Percentiles rank a stretch among this genome's conserved stretches.
phyloP scores from a whole-genome alignment of 2,797 vertebrate species.

The Chrysocyon brachyurus region DNA sequence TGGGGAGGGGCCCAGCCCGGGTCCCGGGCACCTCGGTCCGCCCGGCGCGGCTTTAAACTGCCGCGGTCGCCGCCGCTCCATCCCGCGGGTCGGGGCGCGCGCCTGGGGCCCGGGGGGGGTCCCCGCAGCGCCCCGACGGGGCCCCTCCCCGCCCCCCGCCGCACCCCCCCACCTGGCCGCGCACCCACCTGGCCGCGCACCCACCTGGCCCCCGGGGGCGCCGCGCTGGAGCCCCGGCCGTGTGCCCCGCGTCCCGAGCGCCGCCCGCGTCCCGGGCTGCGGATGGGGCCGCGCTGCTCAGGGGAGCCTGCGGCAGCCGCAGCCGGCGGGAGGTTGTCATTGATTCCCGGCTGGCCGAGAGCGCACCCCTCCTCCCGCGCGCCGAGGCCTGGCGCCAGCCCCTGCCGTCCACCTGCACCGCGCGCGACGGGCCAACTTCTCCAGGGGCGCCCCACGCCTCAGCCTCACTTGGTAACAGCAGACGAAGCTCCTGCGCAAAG shows the following conservation, averaged over 20 bases:
- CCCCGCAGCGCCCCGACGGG: not conserved
- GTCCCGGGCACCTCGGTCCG: not conserved
- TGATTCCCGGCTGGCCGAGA: slow-evolving; percentile 21
- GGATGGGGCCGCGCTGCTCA: slow-evolving; percentile 80
- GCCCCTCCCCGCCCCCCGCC: rapidly evolving
- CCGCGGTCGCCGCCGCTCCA: not conserved
- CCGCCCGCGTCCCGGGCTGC: slow-evolving; percentile 74
- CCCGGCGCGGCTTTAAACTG: not conserved
- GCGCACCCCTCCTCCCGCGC: no score
- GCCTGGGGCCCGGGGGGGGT: not conserved
- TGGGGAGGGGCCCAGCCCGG: not conserved
- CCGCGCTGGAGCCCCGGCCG: slow-evolving; percentile 43
- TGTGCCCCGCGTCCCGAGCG: slow-evolving; percentile 63
- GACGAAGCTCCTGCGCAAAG: slow-evolving; percentile 53
- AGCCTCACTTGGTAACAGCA: no score
- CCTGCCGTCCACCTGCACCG: slow-evolving; percentile 96
- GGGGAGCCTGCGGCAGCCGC: slow-evolving; percentile 80
- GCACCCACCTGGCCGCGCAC: slow-evolving; percentile 40
- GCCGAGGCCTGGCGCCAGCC: slow-evolving; percentile 93
- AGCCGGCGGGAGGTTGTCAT: slow-evolving; percentile 89
- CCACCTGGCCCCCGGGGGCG: slow-evolving; percentile 84
- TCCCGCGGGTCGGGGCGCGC: not conserved
- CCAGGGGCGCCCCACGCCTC: not conserved
- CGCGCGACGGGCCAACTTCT: slow-evolving; percentile 76
- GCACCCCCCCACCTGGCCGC: not conserved